phyloP scores from a whole-genome alignment of 2,797 vertebrate genomes.

The Myotis vivesi region DNA sequence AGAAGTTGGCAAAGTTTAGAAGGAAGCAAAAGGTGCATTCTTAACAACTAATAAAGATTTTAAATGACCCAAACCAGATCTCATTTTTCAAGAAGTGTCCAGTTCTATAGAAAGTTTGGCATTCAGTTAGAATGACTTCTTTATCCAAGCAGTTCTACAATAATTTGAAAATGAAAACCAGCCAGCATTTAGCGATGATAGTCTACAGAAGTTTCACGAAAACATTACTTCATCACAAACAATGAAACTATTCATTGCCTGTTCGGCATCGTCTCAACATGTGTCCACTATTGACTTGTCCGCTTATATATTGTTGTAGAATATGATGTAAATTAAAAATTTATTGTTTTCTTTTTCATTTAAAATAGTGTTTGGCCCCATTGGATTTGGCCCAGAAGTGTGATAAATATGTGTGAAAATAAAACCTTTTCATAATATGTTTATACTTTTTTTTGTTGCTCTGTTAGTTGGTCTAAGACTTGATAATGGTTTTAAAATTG shows the following conservation, averaged over 20 bases:
- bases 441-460: background rate
- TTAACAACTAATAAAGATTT: constrained; percentile 61
- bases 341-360: constrained; percentile 50
- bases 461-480: background rate
- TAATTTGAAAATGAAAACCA: constrained; percentile 76
- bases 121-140: constrained; percentile 64
- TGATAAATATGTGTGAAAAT: constrained; percentile 21
- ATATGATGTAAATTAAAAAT: constrained; percentile 55
- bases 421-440: background rate
- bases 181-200: constrained; percentile 73
- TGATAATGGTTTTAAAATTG: background rate
- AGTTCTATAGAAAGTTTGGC: constrained; percentile 68
- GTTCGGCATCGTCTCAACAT: constrained; percentile 44
- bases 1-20: background rate
- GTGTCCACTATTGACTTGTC: constrained; percentile 46
- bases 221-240: constrained; percentile 62
- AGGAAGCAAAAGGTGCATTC: constrained; percentile 27
- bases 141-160: constrained; percentile 60
- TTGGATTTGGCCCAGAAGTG: constrained; percentile 42
- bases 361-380: constrained; percentile 24
- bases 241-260: constrained; percentile 51
- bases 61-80: constrained; percentile 39
- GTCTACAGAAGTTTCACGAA: constrained; percentile 59
- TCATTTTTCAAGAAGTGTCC: constrained; percentile 57
- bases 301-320: constrained; percentile 38